These are phyloP conservation scores for Cebidichthys violaceus DNA, from an alignment of 2,113 vertebrate genomes.

Conservation along the genomic window DNA sequence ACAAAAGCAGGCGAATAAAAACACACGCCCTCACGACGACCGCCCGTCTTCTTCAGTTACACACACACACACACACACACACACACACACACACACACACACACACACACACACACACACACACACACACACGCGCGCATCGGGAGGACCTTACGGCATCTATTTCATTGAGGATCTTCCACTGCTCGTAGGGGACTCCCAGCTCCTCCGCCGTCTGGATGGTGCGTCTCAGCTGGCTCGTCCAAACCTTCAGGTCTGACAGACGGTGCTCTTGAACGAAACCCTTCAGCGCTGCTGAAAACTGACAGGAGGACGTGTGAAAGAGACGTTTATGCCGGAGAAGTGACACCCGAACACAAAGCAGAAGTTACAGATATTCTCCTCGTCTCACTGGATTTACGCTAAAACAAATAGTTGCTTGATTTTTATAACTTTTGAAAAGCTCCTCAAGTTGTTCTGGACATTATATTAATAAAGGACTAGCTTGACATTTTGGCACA, in stretches of 20 bases:
- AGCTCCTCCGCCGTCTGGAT: conserved; percentile 96
- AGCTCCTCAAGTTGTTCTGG: background rate
- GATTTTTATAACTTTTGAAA: background rate
- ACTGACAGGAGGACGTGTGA: conserved; percentile 78
- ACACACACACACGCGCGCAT: too few species aligned
- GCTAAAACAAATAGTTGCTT: background rate
- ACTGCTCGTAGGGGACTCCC: conserved; percentile 94
- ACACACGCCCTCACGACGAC: background rate
- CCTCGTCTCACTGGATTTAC: background rate
- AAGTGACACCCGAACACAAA: background rate
- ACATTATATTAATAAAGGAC: background rate
- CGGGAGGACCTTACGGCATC: conserved; percentile 89
- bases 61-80: too few species aligned
- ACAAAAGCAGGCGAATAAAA: background rate
- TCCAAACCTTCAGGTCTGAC: conserved; percentile 95
- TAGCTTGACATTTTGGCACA: background rate
- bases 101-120: too few species aligned
- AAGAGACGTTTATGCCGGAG: background rate
- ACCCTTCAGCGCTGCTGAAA: conserved; percentile 85
- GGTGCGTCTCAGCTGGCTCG: conserved; percentile 94
- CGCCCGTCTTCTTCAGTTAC: too few species aligned
- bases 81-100: too few species aligned
- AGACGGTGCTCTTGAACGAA: conserved; percentile 92
- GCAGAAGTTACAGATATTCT: background rate
- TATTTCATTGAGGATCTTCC: conserved; percentile 98